phyloP scores from a whole-genome alignment of 2,797 vertebrate genomes.

The Dendrocincla fuliginosa region DNA sequence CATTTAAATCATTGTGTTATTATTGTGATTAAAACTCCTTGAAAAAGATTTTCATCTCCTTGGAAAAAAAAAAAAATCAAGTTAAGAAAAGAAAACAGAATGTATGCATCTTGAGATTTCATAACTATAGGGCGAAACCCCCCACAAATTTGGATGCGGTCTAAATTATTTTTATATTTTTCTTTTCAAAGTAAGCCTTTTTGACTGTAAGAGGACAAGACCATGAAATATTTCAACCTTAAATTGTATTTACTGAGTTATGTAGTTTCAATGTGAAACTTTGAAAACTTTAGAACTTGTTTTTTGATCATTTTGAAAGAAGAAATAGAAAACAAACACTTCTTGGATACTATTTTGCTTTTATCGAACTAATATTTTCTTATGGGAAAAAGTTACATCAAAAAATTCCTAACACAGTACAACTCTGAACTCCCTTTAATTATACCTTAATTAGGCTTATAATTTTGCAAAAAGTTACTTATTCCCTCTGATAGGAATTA shows the following conservation, averaged over 20 bases:
- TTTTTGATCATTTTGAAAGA: background rate
- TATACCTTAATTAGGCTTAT: background rate
- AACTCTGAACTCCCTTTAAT: background rate
- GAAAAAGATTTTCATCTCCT: background rate
- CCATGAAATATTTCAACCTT: background rate
- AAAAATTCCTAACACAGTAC: background rate
- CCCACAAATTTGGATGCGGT: background rate
- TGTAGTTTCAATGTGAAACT: background rate
- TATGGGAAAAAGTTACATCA: background rate
- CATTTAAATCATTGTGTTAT: background rate
- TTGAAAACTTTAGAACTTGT: background rate
- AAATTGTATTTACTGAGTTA: background rate
- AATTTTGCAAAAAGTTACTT: background rate
- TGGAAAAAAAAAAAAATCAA: background rate
- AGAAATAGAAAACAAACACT: background rate
- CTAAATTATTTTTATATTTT: background rate
- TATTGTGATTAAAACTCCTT: background rate
- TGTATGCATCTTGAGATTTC: background rate
- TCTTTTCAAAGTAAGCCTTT: background rate
- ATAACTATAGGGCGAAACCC: background rate
- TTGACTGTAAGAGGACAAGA: background rate
- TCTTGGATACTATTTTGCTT: background rate
- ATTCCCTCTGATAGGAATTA: background rate
- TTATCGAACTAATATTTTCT: background rate
- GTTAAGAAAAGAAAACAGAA: background rate